Evolutionary conservation across 30 jellyfish, hydroid and myxozoan species (phyloP), one percentile per base, ranked within the genome.

Genomic region (Mastigias papua): DNA sequence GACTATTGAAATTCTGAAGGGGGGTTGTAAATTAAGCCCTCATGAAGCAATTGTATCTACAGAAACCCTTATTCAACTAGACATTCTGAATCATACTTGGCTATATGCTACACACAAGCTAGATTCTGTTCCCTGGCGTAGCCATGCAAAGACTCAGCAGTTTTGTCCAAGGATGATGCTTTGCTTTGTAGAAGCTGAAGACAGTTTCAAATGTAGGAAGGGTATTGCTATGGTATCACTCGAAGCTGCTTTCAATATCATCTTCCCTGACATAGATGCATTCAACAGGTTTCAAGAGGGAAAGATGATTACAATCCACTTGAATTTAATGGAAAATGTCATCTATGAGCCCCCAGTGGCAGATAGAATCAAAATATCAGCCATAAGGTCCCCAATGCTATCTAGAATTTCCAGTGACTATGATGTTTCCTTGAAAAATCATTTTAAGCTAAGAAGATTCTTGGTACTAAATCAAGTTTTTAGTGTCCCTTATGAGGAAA

Each of bases 161-260:
- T 8, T 1, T 11, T 37, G 17, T 7, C 68, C 68, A 1, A 32
- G 19, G 10, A 49, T 72, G 33, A 15, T 21, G 9, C 35, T 72
- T 16, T 32, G 83, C 68, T 2, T 72, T 34, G 34, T 72, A 25
- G 34, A 60, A 35, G 23, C 46, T 35, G 68, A 25, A 34, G 21
- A 33, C 23, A 68, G 23, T 34, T 2, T 27, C 37, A 17, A 3
- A 0, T 17, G 20, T 46, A 65, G 33, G 1, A 42, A 48, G 9
- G 76, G 76, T n/a, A 21, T 46, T 19, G 82, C 76, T 34, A 54
- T 69, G 9, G 19, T 85, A 1, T 54, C 82, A 17, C 42, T 22
- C 42, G 88, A 71, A 30, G 35, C 94, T 13, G 94, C 94, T 1
- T 85, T 85, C 69, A 85, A 73, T 25, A 65, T 85, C 25, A 31